These are phyloP conservation scores for Diorhabda sublineata DNA, from an alignment of 1,140 invertebrate species.

Conservation along the genomic window DNA sequence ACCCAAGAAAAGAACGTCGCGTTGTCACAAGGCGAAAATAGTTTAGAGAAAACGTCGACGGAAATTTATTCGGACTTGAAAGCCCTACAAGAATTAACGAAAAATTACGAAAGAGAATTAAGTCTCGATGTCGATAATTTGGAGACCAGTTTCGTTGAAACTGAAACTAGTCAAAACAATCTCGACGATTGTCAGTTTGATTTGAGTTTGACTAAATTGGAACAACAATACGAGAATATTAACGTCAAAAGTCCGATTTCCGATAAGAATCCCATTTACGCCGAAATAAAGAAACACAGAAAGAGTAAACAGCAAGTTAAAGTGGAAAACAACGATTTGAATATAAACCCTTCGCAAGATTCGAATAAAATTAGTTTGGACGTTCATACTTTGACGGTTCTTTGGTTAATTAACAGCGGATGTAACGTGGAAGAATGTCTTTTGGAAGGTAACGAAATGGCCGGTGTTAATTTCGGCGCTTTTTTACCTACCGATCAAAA, in stretches of 20 bases:
- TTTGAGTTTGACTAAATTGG: conserved; percentile 22
- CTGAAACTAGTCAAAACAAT: conserved; percentile 38
- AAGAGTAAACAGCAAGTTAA: conserved; percentile 14
- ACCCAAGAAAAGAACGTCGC: conserved; percentile 34
- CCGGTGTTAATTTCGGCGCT: conserved; percentile 49
- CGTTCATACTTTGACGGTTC: conserved; percentile 58
- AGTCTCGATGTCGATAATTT: conserved; percentile 33
- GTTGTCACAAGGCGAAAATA: conserved; percentile 28
- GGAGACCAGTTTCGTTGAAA: conserved; percentile 38
- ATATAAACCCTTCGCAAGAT: conserved; percentile 23
- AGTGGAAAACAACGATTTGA: conserved; percentile 32
- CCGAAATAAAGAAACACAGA: conserved; percentile 39
- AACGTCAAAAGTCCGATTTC: conserved; percentile 36
- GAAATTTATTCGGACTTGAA: conserved; percentile 44
- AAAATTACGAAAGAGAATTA: conserved; percentile 33
- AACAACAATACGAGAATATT: conserved; percentile 34
- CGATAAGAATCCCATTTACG: conserved; percentile 42
- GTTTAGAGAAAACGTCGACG: conserved; percentile 40
- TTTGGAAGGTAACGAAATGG: conserved; percentile 51
- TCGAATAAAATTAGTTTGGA: conserved; percentile 48
- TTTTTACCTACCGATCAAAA: conserved; percentile 58
- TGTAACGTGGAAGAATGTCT: conserved; percentile 63
- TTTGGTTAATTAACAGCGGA: conserved; percentile 65
- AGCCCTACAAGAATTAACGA: conserved; percentile 37
- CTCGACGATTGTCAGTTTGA: conserved; percentile 30